Base-by-base conservation (phyloP, 2,113 vertebrate species). In the Petrocephalus zakoni region DNA sequence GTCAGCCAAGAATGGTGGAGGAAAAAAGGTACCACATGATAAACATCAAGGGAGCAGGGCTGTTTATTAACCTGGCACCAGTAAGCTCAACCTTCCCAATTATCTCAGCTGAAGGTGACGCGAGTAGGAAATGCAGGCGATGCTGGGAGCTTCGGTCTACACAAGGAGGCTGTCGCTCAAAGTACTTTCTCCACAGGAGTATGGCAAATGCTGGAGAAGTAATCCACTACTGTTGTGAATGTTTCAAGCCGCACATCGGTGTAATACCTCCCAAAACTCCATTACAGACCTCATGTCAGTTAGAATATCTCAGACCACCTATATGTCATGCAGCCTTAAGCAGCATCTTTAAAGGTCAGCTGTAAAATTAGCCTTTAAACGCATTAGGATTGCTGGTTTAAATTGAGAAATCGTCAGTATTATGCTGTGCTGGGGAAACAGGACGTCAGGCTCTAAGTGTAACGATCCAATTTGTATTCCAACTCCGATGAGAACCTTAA, bases 31-130 rank as follows among this genome's bases (percentile, higher is more conserved):
- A 84, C 61, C 86, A 87, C 11, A 2, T 0, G 47, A 81, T 0
- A 17, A 88, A 78, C 55, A 90, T 89, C 89, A 51, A 78, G 78
- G 87, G 47, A 86, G 34, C 13, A 6, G 34, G 42, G 25, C 78
- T 21, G 75, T 89, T 90, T 89, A 89, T 91, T 89, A 90, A 87
- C 52, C 75, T 90, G 68, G 25, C 86, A 87, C 64, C 87, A 49
- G 34, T 72, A 52, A 61, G 7, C 52, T 55, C 56, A 64, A 55
- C n/a, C 52, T 61, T 81, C 88, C 88, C 64, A 53, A 78, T 89
- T 81, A 29, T 46, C 49, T n/a, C 61, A 34, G 49, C 90, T 87
- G 88, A 78, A 87, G 86, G 88, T 86, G 19, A 68, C 6, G 55
- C 42, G 61, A 64, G 81, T 2, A 25, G 78, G 49, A n/a, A 88